Conservation (phyloP, 2,113 vertebrate genomes). For the Protomyctophum bolini region DNA sequence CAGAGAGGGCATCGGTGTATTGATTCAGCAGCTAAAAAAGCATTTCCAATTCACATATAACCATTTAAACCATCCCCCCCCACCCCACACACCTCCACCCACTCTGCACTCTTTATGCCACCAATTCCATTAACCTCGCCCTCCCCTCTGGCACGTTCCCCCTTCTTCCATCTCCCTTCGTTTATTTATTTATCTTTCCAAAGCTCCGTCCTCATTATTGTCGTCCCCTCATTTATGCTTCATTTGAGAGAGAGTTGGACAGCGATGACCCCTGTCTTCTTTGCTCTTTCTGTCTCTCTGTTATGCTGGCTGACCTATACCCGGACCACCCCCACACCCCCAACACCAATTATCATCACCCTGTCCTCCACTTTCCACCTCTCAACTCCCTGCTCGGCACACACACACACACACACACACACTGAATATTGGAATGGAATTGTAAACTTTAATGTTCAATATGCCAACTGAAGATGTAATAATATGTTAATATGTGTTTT, state of each 20-base stretch:
- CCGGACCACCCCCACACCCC: not conserved
- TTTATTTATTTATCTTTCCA: too few relatives aligned
- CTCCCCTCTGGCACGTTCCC: conserved; percentile 44
- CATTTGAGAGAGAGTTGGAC: conserved; percentile 45
- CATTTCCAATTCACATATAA: conserved; percentile 79
- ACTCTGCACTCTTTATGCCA: conserved; percentile 53
- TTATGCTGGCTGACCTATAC: conserved; percentile 9
- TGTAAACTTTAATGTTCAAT: not conserved
- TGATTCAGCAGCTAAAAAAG: conserved; percentile 67
- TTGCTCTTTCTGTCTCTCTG: conserved; percentile 2
- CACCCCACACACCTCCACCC: conserved; percentile 8
- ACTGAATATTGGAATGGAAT: not conserved
- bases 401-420: not conserved
- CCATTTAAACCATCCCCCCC: conserved; percentile 66
- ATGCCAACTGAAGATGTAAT: too few relatives aligned
- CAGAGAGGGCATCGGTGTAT: conserved; percentile 46
- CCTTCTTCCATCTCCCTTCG: conserved; percentile 42
- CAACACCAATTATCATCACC: conserved; percentile 35
- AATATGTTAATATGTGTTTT: too few relatives aligned
- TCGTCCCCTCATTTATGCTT: conserved; percentile 62
- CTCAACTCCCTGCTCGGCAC: not conserved
- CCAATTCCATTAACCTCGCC: conserved; percentile 76
- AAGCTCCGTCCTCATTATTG: conserved; percentile 49
- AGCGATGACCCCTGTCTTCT: conserved; percentile 28
- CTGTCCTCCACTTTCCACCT: conserved; percentile 29